Evolutionary conservation across 2,797 vertebrate genomes (phyloP), one percentile per base, ranked within the genome.

Genomic region (Chrysolophus pictus): DNA sequence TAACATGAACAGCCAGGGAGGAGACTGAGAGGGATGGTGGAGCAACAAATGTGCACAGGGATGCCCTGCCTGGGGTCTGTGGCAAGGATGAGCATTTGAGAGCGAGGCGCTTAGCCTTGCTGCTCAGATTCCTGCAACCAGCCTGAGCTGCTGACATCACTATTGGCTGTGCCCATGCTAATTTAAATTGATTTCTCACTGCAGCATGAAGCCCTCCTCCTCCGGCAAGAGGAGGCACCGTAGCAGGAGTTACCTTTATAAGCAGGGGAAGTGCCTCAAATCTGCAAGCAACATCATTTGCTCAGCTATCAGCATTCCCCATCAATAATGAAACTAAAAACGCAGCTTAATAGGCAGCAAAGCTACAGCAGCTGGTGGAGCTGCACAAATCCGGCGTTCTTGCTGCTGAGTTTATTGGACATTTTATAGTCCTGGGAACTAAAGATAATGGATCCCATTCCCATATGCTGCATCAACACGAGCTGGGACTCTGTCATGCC

Each of bases 351-450:
- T 91, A 95, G 64, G 19, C 74, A 91, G 80, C 37, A 83, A 94
- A 90, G 67, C 84, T 95, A 75, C 59, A 86, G 96, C 95, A 97
- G 95, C 95, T 97, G 96, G 88, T 92, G 96, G 62, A 73, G 82
- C 80, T 6, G 33, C 79, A 79, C 84, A 71, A 91, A 88, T 90
- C 94, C 96, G 95, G 94, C 81, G 83, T 76, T 70, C 90, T 90
- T 78, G 55, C 89, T 95, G 88, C 91, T 92, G 92, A 96, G 89
- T 97, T 97, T 97, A 97, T 96, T 96, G 95, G 96, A 91, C 79
- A 33, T 96, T 96, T 96, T 97, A 94, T 91, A 96, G 92, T 93
- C 88, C 87, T 95, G 94, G 96, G 96, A 97, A 94, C 92, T 93
- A 96, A 95, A 96, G 95, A 91, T 92, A 96, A 94, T 91, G 91